A percentile compares a stretch with the other conserved stretches of the same genome.
Conservation (phyloP, 2,888 invertebrate species). For the Pseudococcus jackbeardsleyi region DNA sequence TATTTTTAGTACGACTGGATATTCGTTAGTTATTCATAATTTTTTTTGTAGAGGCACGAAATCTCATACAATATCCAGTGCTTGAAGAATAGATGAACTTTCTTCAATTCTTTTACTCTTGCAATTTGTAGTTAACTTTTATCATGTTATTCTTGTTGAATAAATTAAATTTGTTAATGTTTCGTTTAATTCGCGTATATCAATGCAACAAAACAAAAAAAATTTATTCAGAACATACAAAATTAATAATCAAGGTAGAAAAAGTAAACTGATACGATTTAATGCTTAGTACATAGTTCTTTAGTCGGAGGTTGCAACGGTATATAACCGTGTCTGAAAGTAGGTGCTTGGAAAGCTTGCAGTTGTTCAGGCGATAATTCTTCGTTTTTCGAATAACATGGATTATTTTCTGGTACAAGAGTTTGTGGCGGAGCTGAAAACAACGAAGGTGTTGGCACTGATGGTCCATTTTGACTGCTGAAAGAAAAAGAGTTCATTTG, state of each 20-base stretch:
- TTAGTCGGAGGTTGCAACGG: constrained; percentile 58
- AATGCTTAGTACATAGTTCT: constrained; percentile 20
- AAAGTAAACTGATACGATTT: background rate
- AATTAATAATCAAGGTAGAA: background rate
- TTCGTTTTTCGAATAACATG: constrained; percentile 48
- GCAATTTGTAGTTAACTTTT: constrained; percentile 32
- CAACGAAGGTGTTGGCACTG: background rate
- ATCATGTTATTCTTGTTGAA: constrained; percentile 42
- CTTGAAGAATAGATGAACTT: background rate
- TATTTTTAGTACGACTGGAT: constrained; percentile 10
- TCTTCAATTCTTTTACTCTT: constrained; percentile 3
- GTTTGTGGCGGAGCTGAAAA: background rate
- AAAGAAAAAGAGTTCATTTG: constrained; percentile 55
- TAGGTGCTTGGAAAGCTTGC: constrained; percentile 20
- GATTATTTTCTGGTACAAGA: background rate
- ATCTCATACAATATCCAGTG: background rate
- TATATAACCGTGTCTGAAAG: constrained; percentile 43
- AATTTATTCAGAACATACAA: background rate
- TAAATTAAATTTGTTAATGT: constrained; percentile 37
- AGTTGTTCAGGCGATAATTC: constrained; percentile 11
- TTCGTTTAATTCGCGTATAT: background rate
- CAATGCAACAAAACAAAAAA: background rate
- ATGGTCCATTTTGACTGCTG: background rate
- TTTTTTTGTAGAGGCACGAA: constrained; percentile 1
- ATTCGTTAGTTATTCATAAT: background rate